These are phyloP conservation scores for Hypolimnas misippus DNA, from an alignment of 2,888 invertebrate species.

Conservation along the genomic window DNA sequence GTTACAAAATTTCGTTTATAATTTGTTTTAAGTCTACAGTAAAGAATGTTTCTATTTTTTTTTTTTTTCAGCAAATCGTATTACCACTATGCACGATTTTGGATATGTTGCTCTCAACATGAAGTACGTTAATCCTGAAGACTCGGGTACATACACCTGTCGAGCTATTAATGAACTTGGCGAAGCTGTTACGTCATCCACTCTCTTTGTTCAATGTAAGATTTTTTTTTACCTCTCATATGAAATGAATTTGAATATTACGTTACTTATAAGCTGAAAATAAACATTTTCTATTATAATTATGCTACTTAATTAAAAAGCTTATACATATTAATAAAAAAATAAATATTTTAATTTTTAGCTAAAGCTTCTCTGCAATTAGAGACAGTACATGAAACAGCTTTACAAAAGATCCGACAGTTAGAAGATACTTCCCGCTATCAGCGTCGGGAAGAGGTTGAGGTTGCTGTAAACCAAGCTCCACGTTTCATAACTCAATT, in stretches of 20 bases:
- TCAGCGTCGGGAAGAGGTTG: constrained; percentile 92
- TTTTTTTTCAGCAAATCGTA: constrained; percentile 88
- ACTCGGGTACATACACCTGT: constrained; percentile 98
- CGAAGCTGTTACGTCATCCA: constrained; percentile 97
- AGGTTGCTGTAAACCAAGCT: constrained; percentile 90
- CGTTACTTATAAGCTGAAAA: no score
- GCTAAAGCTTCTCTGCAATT: constrained; percentile 94
- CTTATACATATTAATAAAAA: neutral
- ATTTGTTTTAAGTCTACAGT: no score
- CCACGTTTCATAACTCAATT: constrained; percentile 94
- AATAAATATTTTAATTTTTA: constrained; percentile 54
- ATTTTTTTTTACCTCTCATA: neutral
- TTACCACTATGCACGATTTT: constrained; percentile 98
- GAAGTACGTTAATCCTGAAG: constrained; percentile 97
- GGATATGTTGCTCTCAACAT: constrained; percentile 98
- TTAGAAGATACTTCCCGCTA: constrained; percentile 92
- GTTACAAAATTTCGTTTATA: neutral
- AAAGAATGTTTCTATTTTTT: neutral
- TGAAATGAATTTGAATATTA: neutral
- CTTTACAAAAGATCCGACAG: constrained; percentile 92
- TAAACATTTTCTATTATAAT: no score
- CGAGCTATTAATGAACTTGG: constrained; percentile 96
- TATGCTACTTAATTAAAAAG: no score
- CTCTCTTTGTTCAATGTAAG: constrained; percentile 93
- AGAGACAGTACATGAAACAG: constrained; percentile 95